phyloP scores from a whole-genome alignment of 2,113 vertebrate species.

The Heliornis fulica region DNA sequence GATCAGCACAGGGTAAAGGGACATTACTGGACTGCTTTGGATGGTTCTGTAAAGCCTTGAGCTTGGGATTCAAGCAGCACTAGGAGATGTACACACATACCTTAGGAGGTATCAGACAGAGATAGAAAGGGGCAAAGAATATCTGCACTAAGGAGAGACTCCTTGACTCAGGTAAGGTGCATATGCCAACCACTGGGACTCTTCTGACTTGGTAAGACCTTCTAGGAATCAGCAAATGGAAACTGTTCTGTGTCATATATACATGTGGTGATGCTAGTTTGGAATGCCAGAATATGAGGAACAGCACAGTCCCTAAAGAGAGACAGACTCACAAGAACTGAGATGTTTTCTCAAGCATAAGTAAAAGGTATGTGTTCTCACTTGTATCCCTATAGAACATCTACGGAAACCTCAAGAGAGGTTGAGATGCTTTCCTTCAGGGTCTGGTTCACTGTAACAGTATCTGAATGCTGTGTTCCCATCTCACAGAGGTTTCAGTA shows the following conservation, averaged over 20 bases:
- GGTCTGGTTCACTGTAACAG: not conserved
- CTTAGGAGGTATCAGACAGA: not conserved
- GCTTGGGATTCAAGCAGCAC: not conserved
- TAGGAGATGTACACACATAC: not conserved
- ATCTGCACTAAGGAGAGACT: not conserved
- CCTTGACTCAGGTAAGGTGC: not conserved
- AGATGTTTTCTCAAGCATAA: not conserved
- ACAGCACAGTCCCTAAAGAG: not conserved
- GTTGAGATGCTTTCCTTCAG: not conserved
- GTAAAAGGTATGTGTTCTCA: not conserved
- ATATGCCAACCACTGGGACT: not conserved
- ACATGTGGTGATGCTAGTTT: not conserved
- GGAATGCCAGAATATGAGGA: not conserved
- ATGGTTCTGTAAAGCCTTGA: slow-evolving; percentile 47
- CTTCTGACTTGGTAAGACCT: not conserved
- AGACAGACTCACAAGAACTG: not conserved
- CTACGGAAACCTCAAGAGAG: not conserved
- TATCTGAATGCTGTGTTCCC: not conserved
- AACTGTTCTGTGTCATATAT: not conserved
- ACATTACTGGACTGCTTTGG: slow-evolving; percentile 51
- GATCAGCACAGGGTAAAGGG: slow-evolving; percentile 2
- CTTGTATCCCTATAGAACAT: not conserved
- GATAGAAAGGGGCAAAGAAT: not conserved
- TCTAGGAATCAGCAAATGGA: not conserved
- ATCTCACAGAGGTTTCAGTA: not conserved